Evolutionary conservation across 2,888 invertebrate genomes (phyloP), one percentile per base, ranked within the genome.

Genomic region (Mythimna loreyi): DNA sequence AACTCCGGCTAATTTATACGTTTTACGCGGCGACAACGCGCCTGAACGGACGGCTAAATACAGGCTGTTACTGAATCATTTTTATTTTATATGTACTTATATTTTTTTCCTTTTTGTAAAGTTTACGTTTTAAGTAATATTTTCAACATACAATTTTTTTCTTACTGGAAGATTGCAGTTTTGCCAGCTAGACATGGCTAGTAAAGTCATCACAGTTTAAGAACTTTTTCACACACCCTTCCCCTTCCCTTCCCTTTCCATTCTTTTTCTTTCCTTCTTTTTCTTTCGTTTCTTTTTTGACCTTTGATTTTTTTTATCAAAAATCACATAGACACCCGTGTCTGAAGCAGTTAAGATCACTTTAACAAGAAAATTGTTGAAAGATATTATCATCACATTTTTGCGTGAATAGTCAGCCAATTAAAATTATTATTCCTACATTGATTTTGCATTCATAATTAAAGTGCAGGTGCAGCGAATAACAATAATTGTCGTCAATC

Each of bases 21-120:
- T 94, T 94, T 94, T 94, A 95, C 93, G 91, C 93, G 94, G 92
- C 92, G 94, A 95, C 95, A 95, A 93, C 94, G 92, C 91, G 90
- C 92, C 90, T 89, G 87, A 86, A 86, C 87, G 85, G 72, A 60
- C 86, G 87, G 85, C 83, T 85, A 82, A 84, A 86, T 83, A 84
- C 85, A 84, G 84, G 71, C 40, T 78, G 85, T 86, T 87, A 88
- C 85, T 56, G 33, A 63, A 59, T 43, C 56, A 63, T 62, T 63
- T n/a, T 66, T 50, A 50, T 62, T 70, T 57, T 58, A 61, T 40
- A 45, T 49, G 49, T 50, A n/a, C n/a, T n/a, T n/a, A n/a, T n/a
- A n/a, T n/a, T n/a, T n/a, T n/a, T n/a, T n/a, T n/a, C 21, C 9
- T 43, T 33, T 25, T 25, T 47, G 11, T 13, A 16, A 21, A 62